Evolutionary conservation across 2,888 invertebrate genomes (phyloP).

Genomic region (Cotesia congregata): DNA sequence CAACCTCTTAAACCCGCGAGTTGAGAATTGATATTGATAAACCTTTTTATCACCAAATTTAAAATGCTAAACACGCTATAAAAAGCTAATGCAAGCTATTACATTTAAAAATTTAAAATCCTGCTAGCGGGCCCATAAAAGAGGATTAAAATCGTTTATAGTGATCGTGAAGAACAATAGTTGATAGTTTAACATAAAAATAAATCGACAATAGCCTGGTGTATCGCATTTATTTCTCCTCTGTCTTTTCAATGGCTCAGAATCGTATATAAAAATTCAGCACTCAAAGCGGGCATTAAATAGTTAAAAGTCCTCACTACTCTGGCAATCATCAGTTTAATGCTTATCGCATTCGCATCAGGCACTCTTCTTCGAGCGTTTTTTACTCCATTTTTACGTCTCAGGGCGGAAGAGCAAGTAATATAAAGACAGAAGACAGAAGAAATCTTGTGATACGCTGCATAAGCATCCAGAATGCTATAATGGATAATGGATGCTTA

Average conservation of each 20-base stretch:
- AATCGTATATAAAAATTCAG: not conserved
- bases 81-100: too few relatives aligned
- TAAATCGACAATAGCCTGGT: not conserved
- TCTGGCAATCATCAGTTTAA: conserved; percentile 2
- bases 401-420: not conserved
- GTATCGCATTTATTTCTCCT: not conserved
- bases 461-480: not conserved
- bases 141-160: not conserved
- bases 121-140: not conserved
- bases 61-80: not conserved
- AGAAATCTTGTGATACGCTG: not conserved
- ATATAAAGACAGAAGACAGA: not conserved
- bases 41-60: not conserved
- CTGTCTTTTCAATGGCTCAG: not conserved
- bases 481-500: not conserved
- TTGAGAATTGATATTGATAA: not conserved
- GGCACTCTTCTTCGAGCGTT: not conserved
- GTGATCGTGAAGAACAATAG: not conserved
- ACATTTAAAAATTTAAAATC: not conserved
- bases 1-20: not conserved
- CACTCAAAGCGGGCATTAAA: not conserved
- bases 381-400: not conserved
- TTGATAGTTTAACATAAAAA: not conserved
- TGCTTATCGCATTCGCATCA: not conserved
- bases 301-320: conserved; percentile 8